Evolutionary conservation across 30 jellyfish, hydroid and myxozoan genomes (phyloP).

Genomic region (Haliclystus octoradiatus): DNA sequence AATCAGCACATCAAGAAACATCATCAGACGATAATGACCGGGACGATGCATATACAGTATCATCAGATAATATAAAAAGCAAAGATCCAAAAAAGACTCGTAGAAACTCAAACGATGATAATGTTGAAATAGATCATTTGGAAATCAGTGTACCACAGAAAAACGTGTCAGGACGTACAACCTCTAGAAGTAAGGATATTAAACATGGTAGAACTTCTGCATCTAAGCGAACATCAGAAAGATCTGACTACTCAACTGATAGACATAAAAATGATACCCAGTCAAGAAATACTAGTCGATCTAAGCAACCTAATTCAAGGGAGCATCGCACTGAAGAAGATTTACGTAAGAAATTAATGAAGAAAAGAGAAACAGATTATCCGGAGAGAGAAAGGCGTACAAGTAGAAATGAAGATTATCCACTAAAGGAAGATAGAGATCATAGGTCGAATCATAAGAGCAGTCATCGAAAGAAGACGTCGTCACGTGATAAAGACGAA

Average conservation of each 20-base stretch:
- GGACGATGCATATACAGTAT: no score
- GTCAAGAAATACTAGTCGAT: background rate
- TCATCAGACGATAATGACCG: no score
- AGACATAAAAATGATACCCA: background rate
- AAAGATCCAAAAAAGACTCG: no score
- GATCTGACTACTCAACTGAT: background rate
- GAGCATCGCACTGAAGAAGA: constrained; percentile 34
- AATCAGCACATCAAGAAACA: no score
- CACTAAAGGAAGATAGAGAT: background rate
- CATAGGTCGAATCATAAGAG: background rate
- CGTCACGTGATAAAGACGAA: constrained; percentile 32
- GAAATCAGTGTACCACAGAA: constrained; percentile 81
- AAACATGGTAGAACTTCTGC: background rate
- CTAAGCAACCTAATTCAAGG: constrained; percentile 8
- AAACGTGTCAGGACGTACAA: constrained; percentile 16
- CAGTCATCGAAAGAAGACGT: constrained; percentile 14
- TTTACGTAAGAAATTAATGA: constrained; percentile 29
- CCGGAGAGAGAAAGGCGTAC: constrained; percentile 1
- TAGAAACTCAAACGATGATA: constrained; percentile 6
- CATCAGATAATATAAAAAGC: no score
- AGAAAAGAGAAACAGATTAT: constrained; percentile 17
- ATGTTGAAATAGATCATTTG: constrained; percentile 59
- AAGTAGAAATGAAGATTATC: constrained; percentile 1
- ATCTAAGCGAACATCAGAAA: background rate
- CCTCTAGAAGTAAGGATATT: constrained; percentile 9